phyloP scores from a whole-genome alignment of 2,888 invertebrate species.

The Scaptomyza reducta region DNA sequence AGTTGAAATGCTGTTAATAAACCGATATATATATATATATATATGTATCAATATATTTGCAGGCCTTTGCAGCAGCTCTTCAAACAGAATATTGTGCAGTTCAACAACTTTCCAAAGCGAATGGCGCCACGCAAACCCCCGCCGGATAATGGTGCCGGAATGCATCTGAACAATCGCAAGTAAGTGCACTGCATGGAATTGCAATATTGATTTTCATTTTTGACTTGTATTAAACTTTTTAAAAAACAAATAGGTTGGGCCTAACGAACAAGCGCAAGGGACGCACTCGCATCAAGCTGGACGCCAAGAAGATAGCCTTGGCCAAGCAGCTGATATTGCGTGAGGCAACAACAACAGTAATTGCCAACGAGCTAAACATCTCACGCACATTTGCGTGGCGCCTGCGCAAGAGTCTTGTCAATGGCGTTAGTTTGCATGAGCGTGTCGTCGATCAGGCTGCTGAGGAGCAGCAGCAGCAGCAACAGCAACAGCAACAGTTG shows the following conservation, averaged over 20 bases:
- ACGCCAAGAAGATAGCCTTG: constrained; percentile 82
- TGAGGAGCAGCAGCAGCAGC: constrained; percentile 66
- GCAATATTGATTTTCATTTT: background rate
- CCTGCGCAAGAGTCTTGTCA: constrained; percentile 82
- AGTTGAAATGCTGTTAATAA: no score
- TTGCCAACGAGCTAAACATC: constrained; percentile 83
- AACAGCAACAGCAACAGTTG: constrained; percentile 38
- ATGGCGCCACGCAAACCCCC: constrained; percentile 56
- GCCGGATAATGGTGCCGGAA: constrained; percentile 71
- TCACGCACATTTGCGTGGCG: constrained; percentile 84
- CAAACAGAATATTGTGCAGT: constrained; percentile 83
- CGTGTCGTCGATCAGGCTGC: constrained; percentile 81
- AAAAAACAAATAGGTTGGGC: constrained; percentile 42
- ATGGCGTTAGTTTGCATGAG: constrained; percentile 83
- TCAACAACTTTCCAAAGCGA: constrained; percentile 82
- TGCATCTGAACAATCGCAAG: constrained; percentile 82
- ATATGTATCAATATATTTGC: background rate
- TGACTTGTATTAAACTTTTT: background rate
- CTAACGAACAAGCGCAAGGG: constrained; percentile 82
- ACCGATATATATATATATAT: no score
- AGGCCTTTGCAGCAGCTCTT: constrained; percentile 83
- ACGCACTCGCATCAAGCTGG: constrained; percentile 83
- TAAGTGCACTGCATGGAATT: constrained; percentile 45
- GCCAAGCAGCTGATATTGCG: constrained; percentile 82
- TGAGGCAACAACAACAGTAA: constrained; percentile 83